Evolutionary conservation across 2,797 vertebrate genomes (phyloP).

Genomic region (Poecilia picta): DNA sequence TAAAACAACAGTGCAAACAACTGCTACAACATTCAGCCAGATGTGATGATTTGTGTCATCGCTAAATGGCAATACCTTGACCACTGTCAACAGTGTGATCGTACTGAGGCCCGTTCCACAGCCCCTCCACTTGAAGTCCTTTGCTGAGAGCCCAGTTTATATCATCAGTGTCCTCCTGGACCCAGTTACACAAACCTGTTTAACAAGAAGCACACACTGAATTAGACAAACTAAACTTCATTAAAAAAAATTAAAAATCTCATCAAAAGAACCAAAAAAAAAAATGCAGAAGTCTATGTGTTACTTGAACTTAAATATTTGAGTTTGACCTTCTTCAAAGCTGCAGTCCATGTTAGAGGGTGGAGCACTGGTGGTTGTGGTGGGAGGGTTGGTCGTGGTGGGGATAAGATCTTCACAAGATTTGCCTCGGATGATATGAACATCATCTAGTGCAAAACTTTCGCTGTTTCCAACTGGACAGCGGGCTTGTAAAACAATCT

Average conservation of each 20-base stretch:
- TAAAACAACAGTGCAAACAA: neutral
- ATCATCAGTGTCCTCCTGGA: constrained; percentile 63
- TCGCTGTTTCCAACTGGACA: accelerated
- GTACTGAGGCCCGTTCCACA: constrained; percentile 75
- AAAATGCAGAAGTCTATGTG: too few relatives aligned
- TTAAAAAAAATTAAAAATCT: neutral
- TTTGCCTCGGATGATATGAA: constrained; percentile 65
- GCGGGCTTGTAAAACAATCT: constrained; percentile 78
- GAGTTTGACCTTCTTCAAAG: constrained; percentile 77
- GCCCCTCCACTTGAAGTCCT: constrained; percentile 59
- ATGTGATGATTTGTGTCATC: neutral
- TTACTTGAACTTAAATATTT: neutral
- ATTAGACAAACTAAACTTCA: neutral
- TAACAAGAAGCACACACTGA: constrained; percentile 6
- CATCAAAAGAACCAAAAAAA: neutral
- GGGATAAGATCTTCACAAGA: constrained; percentile 62
- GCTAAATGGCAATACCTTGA: constrained; percentile 67
- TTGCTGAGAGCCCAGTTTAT: constrained; percentile 71
- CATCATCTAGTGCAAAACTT: constrained; percentile 75
- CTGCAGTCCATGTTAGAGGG: constrained; percentile 75
- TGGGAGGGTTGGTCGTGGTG: constrained; percentile 66
- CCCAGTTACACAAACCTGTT: constrained; percentile 79
- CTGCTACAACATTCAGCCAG: neutral
- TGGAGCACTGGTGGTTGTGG: constrained; percentile 60
- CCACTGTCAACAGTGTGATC: constrained; percentile 77